Base-by-base conservation (phyloP, 1,140 invertebrate species). In the Cyclargus thomasi region DNA sequence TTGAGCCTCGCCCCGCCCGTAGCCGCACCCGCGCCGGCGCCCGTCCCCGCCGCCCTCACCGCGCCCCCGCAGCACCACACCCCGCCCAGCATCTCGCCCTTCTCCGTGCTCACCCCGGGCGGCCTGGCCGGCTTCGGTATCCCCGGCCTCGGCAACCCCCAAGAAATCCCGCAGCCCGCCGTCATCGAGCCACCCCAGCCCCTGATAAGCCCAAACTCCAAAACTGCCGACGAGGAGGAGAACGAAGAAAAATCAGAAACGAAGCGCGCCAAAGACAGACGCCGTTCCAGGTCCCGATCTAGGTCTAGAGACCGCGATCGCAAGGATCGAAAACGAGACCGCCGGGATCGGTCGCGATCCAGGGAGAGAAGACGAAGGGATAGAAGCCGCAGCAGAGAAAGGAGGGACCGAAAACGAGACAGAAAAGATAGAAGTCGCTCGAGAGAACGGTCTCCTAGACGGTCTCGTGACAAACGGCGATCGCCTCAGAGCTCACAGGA, bases 331-430 rank as follows among this genome's bases (percentile, higher is more conserved):
- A 89, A 88, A 62, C 88, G 92, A 63, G 92, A 93, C 23, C 86
- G 92, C 1, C 91, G 92, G 55, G 92, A 93, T 29, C 78, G 91
- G 22, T 91, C 90, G 6, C 74, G 90, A 3, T 91, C 91, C 8
- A 82, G 91, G 11, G 91, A 92, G 11, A 76, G 90, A 35, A 78
- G 90, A n/a, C 82, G 90, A 16, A 79, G 92, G 8, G 92, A 93
- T 18, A 83, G 92, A 10, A 92, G 92, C 64, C 85, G 93, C 2
- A 92, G 91, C 66, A 78, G 92, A 10, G 91, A 94, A 20, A 82
- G 92, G 21, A 91, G 93, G 11, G 92, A 94, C 70, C 87, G 90
- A 22, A 83, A 91, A 67, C 79, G 92, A 7, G 90, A 92, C 64
- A 88, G 92, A 39, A 91, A 91, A 70, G 91, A 91, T 35, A 84